These are phyloP conservation scores for Psilanteris sp. DNA, from an alignment of 1,140 invertebrate species.

Conservation along the genomic window DNA sequence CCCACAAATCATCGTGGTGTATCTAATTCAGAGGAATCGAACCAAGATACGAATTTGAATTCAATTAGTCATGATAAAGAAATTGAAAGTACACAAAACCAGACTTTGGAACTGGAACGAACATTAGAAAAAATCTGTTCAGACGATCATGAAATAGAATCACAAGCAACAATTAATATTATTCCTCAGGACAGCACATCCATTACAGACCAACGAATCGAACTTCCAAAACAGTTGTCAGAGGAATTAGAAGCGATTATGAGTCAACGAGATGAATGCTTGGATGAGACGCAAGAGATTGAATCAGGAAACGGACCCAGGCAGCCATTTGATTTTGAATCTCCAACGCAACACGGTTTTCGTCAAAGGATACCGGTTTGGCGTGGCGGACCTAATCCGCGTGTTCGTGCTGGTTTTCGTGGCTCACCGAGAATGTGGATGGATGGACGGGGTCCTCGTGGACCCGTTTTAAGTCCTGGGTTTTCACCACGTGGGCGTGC, in stretches of 20 bases:
- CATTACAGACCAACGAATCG: constrained; percentile 5
- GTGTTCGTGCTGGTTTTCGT: constrained; percentile 67
- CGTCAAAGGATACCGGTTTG: constrained; percentile 50
- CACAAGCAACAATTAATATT: too few relatives aligned
- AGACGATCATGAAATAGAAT: neutral
- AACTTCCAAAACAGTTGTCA: constrained; percentile 63
- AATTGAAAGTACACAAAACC: neutral
- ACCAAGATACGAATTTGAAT: constrained; percentile 7
- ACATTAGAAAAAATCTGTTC: neutral
- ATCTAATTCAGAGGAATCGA: constrained; percentile 6
- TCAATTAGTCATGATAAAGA: neutral
- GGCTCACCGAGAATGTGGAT: constrained; percentile 74
- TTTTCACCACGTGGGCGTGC: constrained; percentile 67
- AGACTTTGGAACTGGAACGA: neutral
- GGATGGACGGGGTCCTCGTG: constrained; percentile 71
- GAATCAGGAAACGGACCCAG: constrained; percentile 50
- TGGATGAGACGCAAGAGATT: constrained; percentile 8
- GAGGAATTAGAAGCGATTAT: constrained; percentile 71
- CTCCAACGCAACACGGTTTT: constrained; percentile 47
- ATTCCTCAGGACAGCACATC: constrained; percentile 3
- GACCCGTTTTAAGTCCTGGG: constrained; percentile 27
- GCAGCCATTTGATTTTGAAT: constrained; percentile 67
- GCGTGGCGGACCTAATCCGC: constrained; percentile 21
- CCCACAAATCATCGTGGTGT: constrained; percentile 24
- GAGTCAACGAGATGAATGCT: constrained; percentile 18